Base-by-base conservation (phyloP, 2,888 invertebrate species). In the Polydrusus cervinus region DNA sequence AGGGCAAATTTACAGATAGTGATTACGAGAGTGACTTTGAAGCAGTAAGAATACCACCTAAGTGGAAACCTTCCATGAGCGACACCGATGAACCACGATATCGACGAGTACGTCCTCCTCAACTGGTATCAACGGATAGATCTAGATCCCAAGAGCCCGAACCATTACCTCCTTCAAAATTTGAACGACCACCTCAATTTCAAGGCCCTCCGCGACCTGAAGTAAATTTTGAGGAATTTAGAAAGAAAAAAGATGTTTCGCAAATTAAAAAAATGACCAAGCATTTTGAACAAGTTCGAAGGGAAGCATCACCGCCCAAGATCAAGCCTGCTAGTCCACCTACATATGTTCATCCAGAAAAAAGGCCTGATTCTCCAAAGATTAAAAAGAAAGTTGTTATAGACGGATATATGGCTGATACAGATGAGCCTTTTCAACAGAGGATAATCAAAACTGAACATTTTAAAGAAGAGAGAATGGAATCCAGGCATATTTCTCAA, bases 361-460 rank as follows among this genome's bases (percentile, higher is more conserved):
- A 78, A 67, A 83, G 82, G 73, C 88, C 89, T 0, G 89, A 89
- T 60, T 89, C 90, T 2, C 89, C 90, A 0, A 90, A 90, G 83
- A 83, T 86, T 14, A 90, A 90, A 81, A 86, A 87, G 66, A 89
- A 89, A 81, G 82, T 83, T 38, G 85, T 88, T 65, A 85, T 87
- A 25, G 91, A 91, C 74, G 93, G 93, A 11, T 93, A 93, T 81
- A 91, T 91, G 86, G 93, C 93, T 1, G 93, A 93, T 81, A 93
- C 93, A 0, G 92, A 93, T 79, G 93, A 93, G 79, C 90, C 91
- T 2, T 87, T 90, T 14, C 81, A 81, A 66, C 81, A 83, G 61
- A 83, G 82, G 72, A 78, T 81, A n/a, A 77, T 81, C 9, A 85
- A 83, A 77, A 82, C 83, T 8, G 86, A 87, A 77, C 81, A 82